A percentile compares a stretch with the other conserved stretches of the same genome.
These are phyloP conservation scores for Archocentrus centrarchus DNA, from an alignment of 2,113 vertebrate species.

Conservation along the genomic window DNA sequence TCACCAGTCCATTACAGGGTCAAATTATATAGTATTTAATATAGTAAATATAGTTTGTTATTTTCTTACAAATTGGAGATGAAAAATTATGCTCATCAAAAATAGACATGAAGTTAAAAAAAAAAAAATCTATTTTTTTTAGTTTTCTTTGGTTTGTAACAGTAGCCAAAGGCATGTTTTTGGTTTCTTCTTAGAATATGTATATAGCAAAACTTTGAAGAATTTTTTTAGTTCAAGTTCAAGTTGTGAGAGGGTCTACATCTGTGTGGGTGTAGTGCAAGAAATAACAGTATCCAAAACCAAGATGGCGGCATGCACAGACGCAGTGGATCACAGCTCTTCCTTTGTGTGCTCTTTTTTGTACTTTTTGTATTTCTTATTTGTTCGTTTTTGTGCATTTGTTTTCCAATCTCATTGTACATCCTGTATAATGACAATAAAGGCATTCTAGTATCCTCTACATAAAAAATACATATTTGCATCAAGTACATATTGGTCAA, in stretches of 20 bases:
- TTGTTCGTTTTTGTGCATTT: no score
- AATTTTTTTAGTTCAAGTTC: not conserved
- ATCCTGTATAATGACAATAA: no score
- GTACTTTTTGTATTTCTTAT: no score
- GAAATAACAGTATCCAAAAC: not conserved
- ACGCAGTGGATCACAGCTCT: no score
- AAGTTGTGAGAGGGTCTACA: not conserved
- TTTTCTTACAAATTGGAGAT: not conserved
- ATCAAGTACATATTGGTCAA: not conserved
- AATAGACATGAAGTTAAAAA: not conserved
- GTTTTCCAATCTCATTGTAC: no score
- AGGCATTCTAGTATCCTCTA: not conserved
- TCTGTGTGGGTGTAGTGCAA: not conserved
- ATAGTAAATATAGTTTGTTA: not conserved
- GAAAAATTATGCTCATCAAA: not conserved
- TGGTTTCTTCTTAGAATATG: not conserved
- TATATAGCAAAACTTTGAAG: not conserved
- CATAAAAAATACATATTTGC: not conserved
- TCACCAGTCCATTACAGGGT: not conserved
- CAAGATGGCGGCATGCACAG: no score
- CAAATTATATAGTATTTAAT: not conserved
- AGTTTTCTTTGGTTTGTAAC: not conserved
- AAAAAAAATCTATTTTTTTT: not conserved
- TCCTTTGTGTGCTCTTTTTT: no score
- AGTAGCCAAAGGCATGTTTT: not conserved